Evolutionary conservation across 2,113 vertebrate species (phyloP), one percentile per base, ranked within the genome.

Genomic region (Nothocercus julius): DNA sequence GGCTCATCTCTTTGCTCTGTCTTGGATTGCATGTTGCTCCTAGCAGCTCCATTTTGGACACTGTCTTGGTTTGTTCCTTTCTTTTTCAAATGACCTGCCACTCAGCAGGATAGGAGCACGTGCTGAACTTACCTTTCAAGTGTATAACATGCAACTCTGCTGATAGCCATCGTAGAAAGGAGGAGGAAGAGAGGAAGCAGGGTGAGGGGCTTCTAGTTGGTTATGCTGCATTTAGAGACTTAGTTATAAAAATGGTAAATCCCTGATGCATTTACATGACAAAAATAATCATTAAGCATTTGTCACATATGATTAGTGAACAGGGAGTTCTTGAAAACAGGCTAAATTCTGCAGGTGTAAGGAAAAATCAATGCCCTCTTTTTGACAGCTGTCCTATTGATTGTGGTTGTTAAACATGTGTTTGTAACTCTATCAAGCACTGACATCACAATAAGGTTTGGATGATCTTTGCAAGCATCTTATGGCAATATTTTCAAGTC

Each of bases 361-460:
- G 92, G 85, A 94, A 93, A 72, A 96, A 92, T 67, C 92, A 88
- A 44, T 76, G 11, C 36, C 38, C 16, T 94, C 21, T 49, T 95
- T 92, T 89, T 92, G 72, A 82, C 25, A 95, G 68, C 73, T 92
- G 47, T 94, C 34, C 56, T 94, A 53, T 90, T 81, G 79, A 93
- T 93, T 69, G 40, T 24, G 76, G 7, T 86, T 89, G 56, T 72
- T 96, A 87, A 93, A 93, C 63, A 22, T 25, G 42, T 69, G 53
- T 82, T 85, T 91, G 45, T 75, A 62, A 81, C 24, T 85, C 45
- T 47, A 62, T 85, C 84, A 81, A 74, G 54, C 82, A 89, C 32
- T 40, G 17, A 73, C 38, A 72, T 69, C 68, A 72, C 19, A 45
- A 74, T 40, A 76, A 92, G 17, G 78, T 76, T 84, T 34, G 25